Percentiles rank a stretch among this genome's conserved stretches.
Conservation (phyloP, 2,888 invertebrate species). For the Tyria jacobaeae region DNA sequence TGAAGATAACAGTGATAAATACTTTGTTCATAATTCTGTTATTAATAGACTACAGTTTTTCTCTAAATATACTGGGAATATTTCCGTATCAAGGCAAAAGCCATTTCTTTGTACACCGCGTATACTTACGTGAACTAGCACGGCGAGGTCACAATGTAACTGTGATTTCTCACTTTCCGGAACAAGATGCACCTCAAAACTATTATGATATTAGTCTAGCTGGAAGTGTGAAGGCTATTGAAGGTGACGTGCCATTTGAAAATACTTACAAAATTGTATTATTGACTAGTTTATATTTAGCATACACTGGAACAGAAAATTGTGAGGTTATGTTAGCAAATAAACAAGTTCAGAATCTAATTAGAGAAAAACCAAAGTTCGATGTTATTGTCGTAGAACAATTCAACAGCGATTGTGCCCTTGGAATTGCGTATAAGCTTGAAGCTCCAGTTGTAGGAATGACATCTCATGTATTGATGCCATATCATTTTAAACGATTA, state of each 20-base stretch:
- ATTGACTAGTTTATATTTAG: constrained; percentile 50
- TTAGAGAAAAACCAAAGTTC: constrained; percentile 82
- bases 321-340: constrained; percentile 73
- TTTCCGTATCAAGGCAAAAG: constrained; percentile 90
- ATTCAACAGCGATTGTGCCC: constrained; percentile 90
- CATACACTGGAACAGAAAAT: constrained; percentile 57
- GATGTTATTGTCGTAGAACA: constrained; percentile 90
- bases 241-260: constrained; percentile 58
- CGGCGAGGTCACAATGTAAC: constrained; percentile 89
- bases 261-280: constrained; percentile 60
- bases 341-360: constrained; percentile 67
- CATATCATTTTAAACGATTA: constrained; percentile 87
- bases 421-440: constrained; percentile 88
- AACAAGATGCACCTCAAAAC: constrained; percentile 76
- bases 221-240: constrained; percentile 56
- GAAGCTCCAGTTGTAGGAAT: constrained; percentile 87
- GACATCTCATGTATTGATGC: constrained; percentile 87
- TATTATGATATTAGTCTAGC: constrained; percentile 87
- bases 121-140: constrained; percentile 87
- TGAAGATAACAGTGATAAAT: constrained; percentile 51
- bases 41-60: constrained; percentile 40
- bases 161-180: constrained; percentile 88
- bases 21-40: constrained; percentile 47
- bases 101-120: constrained; percentile 89
- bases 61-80: constrained; percentile 86